Percentiles rank a stretch among this genome's conserved stretches.
phyloP scores from a whole-genome alignment of 2,797 vertebrate genomes.

The Labroides dimidiatus region DNA sequence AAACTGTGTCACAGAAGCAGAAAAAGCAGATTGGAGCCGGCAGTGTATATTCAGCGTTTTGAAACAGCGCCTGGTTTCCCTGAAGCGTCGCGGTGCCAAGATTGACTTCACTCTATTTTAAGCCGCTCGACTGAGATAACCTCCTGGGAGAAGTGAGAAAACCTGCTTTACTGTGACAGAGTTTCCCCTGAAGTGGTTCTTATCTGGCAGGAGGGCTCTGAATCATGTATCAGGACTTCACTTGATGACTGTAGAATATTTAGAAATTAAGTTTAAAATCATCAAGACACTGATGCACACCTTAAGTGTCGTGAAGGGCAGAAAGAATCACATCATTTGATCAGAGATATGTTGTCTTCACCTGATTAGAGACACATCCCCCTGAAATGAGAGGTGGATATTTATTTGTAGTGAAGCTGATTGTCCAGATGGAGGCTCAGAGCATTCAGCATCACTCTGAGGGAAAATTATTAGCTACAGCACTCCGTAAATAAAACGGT shows the following conservation, averaged over 20 bases:
- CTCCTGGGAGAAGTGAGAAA: conserved; percentile 43
- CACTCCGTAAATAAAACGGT: conserved; percentile 49
- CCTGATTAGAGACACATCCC: not conserved
- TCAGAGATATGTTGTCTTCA: too few species aligned
- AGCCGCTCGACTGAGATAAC: conserved; percentile 49
- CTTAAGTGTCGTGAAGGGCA: not conserved
- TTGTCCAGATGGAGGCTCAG: conserved; percentile 40
- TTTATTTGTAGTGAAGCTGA: conserved; percentile 19
- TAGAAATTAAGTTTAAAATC: not conserved
- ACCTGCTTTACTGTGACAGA: conserved; percentile 45
- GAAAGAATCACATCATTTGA: not conserved
- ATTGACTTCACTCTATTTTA: conserved; percentile 62
- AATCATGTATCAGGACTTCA: conserved; percentile 14
- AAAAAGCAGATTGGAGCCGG: conserved; percentile 42
- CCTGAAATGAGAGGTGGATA: conserved; percentile 1
- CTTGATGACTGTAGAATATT: not conserved
- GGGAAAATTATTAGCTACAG: conserved; percentile 51
- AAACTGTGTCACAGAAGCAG: conserved; percentile 56
- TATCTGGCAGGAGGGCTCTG: not conserved
- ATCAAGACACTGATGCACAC: not conserved
- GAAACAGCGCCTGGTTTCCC: conserved; percentile 53
- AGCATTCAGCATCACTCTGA: conserved; percentile 2
- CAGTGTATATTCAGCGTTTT: conserved; percentile 44
- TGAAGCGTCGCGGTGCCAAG: conserved; percentile 34
- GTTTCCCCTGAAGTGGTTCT: conserved; percentile 16